Evolutionary conservation across 2,888 invertebrate species (phyloP), one percentile per base, ranked within the genome.

Genomic region (Scaptodrosophila latifasciaeformis): DNA sequence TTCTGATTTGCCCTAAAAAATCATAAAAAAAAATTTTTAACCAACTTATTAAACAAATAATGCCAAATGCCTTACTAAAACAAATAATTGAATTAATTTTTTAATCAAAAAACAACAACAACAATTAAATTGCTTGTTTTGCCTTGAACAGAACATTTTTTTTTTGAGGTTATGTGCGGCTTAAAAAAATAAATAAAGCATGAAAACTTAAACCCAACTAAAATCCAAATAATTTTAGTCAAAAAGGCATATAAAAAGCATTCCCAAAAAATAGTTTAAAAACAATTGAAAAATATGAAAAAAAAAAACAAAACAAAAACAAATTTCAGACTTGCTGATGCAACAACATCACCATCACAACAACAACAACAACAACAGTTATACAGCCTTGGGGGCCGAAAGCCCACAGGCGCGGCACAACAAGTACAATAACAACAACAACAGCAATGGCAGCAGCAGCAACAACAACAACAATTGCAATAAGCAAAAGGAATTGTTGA

Each of bases 261-360:
- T 44, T 53, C 48, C 40, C 24, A 18, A 46, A 54, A 59, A 64
- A 49, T 55, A 65, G 61, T 64, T 71, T 59, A 71, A 68, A 65
- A 5, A 7, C 24, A 24, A 37, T 37, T 37, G 37, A 37, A 37
- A 17, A 17, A 37, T 37, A 10, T 10, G 10, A 37, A 17, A 37
- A 75, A 74, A 82, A 81, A 82, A 82, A 81, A 82, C 84, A 84
- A 84, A 75, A 74, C 83, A 81, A 82, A 82, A 81, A 82, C 84
- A 84, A 84, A 79, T 83, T 83, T 83, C 83, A 83, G 83, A 81
- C 82, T 62, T 50, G 21, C 24, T 37, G 42, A 61, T 52, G 52
- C 61, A 47, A 55, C 53, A 49, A 34, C 49, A 31, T 10, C 47
- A 47, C 65, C 29, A 50, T 13, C 44, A 57, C 70, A 67, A 61